phyloP scores from a whole-genome alignment of 1,140 invertebrate species.

The Cyclina sinensis region DNA sequence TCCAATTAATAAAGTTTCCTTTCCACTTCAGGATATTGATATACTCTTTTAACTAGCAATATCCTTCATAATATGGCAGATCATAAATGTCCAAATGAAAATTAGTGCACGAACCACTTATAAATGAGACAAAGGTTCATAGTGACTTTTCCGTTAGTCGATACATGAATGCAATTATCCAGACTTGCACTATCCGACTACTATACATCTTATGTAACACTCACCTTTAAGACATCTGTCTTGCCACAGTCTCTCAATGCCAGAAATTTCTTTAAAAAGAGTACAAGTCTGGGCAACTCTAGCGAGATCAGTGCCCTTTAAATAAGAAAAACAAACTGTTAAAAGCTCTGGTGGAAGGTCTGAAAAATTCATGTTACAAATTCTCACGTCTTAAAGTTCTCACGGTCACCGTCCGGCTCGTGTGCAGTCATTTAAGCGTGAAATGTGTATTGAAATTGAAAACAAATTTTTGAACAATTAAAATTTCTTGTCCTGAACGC shows the following conservation, averaged over 20 bases:
- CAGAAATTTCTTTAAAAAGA: slow-evolving; percentile 2
- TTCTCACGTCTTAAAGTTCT: not conserved
- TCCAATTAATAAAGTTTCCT: too few relatives aligned
- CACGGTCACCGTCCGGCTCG: slow-evolving; percentile 17
- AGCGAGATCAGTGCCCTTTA: slow-evolving; percentile 13
- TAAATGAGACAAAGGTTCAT: too few relatives aligned
- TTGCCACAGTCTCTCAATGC: slow-evolving; percentile 26
- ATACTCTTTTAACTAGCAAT: too few relatives aligned
- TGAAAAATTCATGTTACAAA: slow-evolving; percentile 21
- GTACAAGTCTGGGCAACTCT: slow-evolving; percentile 12
- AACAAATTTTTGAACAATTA: not conserved
- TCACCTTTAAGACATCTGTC: not conserved
- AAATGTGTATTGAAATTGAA: slow-evolving; percentile 35
- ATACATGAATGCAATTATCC: too few relatives aligned
- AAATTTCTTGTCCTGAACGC: too few relatives aligned
- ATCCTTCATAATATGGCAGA: too few relatives aligned
- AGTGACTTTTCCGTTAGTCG: too few relatives aligned
- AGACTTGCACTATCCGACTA: not conserved
- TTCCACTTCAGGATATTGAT: too few relatives aligned
- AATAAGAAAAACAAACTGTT: slow-evolving; percentile 15
- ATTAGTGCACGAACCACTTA: too few relatives aligned
- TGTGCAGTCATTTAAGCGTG: slow-evolving; percentile 2
- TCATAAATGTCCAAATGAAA: too few relatives aligned
- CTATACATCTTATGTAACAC: slow-evolving; percentile 7
- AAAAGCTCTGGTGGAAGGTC: slow-evolving; percentile 43